Evolutionary conservation across 2,888 invertebrate genomes (phyloP), one percentile per base, ranked within the genome.

Genomic region (Cryptosula pallasiana): DNA sequence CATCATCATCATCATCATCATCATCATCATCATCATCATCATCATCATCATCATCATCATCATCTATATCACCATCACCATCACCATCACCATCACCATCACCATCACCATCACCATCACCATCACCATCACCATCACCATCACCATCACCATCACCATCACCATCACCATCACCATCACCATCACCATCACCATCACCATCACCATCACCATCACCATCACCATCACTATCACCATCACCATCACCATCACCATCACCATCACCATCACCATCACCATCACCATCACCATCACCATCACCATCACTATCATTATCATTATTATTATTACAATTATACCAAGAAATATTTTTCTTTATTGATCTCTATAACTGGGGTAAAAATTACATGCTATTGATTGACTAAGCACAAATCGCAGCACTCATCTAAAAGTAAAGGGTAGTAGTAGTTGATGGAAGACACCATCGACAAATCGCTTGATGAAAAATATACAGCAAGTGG

Each of bases 1-100:
- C 74, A 73, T 74, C 76, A 74, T 74, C 74, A 74, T 74, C 71
- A 74, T 73, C 76, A 76, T 73, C 75, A 75, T 76, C 74, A 75
- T 75, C 75, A 75, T 75, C 77, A 74, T 72, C 73, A 73, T 74
- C 72, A 72, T 73, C 57, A 73, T 69, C 72, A 72, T 73, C 25
- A 25, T 23, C 57, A 23, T 23, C 25, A 57, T 23, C 25, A 23
- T 25, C 57, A 57, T 25, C n/a, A 23, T 25, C 25, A 9, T 57
- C 27, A 32, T 32, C 32, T 29, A 29, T 27, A 32, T 63, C 63
- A 16, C 34, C 63, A 32, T 63, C n/a, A n/a, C 63, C 32, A 5
- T 63, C 32, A 63, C n/a, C 63, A 2, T 32, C 63, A 13, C 9
- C 20, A 45, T 5, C 5, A 20, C 20, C 45, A 13, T 45, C 45